These are phyloP conservation scores for Pelobates cultripes DNA, from an alignment of 2,797 vertebrate genomes.

Conservation along the genomic window DNA sequence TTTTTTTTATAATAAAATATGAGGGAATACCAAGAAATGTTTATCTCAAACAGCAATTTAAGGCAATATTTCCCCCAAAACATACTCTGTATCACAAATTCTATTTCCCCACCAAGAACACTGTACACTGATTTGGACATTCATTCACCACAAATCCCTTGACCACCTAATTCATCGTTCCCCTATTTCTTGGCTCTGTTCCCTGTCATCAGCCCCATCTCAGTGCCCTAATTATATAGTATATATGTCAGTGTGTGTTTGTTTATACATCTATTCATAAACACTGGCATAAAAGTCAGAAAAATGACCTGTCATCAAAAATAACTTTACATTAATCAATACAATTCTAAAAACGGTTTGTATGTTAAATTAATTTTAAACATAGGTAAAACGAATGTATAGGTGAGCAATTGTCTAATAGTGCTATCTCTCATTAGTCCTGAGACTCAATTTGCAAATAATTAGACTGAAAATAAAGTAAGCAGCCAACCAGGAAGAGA, in stretches of 20 bases:
- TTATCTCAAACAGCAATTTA: too few relatives aligned
- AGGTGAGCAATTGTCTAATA: too few relatives aligned
- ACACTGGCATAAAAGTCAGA: neutral
- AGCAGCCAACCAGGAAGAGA: too few relatives aligned
- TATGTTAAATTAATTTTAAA: too few relatives aligned
- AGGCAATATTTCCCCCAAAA: neutral
- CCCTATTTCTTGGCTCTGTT: constrained; percentile 24
- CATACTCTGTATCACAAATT: neutral
- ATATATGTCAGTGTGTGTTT: neutral
- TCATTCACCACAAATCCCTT: constrained; percentile 14
- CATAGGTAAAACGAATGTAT: too few relatives aligned
- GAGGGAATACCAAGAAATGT: too few relatives aligned
- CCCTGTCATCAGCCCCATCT: constrained; percentile 19
- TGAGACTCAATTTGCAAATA: too few relatives aligned
- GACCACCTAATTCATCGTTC: constrained; percentile 33
- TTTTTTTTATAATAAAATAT: too few relatives aligned
- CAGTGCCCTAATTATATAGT: constrained; percentile 25
- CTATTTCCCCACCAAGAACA: neutral
- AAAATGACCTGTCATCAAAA: neutral
- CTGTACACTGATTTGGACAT: neutral
- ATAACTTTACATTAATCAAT: neutral
- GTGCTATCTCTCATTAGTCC: too few relatives aligned
- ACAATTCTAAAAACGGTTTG: neutral
- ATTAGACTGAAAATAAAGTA: too few relatives aligned
- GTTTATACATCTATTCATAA: constrained; percentile 19